Evolutionary conservation across 1,140 invertebrate species (phyloP).

Genomic region (Nasonia giraulti): DNA sequence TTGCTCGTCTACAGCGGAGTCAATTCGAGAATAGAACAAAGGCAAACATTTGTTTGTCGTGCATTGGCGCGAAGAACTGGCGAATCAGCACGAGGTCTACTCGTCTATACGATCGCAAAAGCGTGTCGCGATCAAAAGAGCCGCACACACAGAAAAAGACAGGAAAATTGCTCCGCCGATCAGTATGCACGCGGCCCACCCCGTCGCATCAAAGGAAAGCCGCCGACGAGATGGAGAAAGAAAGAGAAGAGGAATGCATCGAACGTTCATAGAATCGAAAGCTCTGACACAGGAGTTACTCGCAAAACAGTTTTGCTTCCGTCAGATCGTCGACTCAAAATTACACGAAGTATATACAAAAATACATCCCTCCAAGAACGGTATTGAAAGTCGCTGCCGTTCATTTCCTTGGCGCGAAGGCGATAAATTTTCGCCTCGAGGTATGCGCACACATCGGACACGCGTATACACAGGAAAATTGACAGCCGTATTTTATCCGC

Average conservation of each 20-base stretch:
- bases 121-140: constrained; percentile 29
- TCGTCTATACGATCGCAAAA: neutral
- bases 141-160: neutral
- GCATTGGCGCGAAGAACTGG: neutral
- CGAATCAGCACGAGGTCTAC: neutral
- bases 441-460: neutral
- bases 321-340: too few relatives aligned
- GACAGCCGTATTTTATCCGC: constrained; percentile 35
- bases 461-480: constrained; percentile 20
- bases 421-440: constrained; percentile 22
- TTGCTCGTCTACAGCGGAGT: too few relatives aligned
- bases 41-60: too few relatives aligned
- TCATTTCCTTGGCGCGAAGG: constrained; percentile 32
- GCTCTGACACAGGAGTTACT: neutral
- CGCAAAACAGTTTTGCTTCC: neutral
- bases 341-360: too few relatives aligned
- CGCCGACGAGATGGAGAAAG: constrained; percentile 1
- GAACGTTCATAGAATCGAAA: neutral
- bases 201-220: constrained; percentile 56
- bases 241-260: constrained; percentile 30
- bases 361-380: too few relatives aligned
- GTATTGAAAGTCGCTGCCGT: neutral
- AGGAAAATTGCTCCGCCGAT: constrained; percentile 60
- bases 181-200: constrained; percentile 23
- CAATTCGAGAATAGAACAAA: too few relatives aligned